phyloP scores from a whole-genome alignment of 2,888 invertebrate genomes.

The Neoaliturus tenellus region DNA sequence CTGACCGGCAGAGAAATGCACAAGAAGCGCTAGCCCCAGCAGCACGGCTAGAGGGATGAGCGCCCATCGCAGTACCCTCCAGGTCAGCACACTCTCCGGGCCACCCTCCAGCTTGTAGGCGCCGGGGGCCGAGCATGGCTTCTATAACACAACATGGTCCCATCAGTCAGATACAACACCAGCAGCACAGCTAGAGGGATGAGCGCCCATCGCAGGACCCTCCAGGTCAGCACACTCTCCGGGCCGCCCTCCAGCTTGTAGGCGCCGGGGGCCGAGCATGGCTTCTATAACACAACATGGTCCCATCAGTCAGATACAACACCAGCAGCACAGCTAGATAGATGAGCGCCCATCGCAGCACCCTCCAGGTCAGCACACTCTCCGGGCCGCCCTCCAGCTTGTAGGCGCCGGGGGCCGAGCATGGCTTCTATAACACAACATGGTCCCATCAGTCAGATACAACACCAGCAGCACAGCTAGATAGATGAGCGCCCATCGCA shows the following conservation, averaged over 20 bases:
- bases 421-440: conserved; percentile 61
- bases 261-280: conserved; percentile 59
- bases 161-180: too few species aligned
- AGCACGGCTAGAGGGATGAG: conserved; percentile 73
- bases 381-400: conserved; percentile 60
- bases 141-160: conserved; percentile 60
- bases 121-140: conserved; percentile 59
- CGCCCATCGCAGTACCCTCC: conserved; percentile 75
- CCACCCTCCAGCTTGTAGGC: conserved; percentile 62
- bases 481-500: conserved; percentile 75
- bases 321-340: conserved; percentile 73
- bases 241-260: conserved; percentile 61
- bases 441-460: not conserved
- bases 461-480: not conserved
- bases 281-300: conserved; percentile 60
- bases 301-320: too few species aligned
- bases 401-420: conserved; percentile 59
- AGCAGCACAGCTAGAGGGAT: conserved; percentile 74
- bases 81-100: conserved; percentile 64
- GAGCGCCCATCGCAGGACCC: conserved; percentile 74
- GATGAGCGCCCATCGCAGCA: conserved; percentile 75
- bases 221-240: conserved; percentile 69
- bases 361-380: conserved; percentile 69
- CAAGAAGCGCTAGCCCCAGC: conserved; percentile 74
- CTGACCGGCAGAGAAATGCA: conserved; percentile 72